Conservation (phyloP, 2,797 vertebrate species). For the Perdix hodgsoniae region DNA sequence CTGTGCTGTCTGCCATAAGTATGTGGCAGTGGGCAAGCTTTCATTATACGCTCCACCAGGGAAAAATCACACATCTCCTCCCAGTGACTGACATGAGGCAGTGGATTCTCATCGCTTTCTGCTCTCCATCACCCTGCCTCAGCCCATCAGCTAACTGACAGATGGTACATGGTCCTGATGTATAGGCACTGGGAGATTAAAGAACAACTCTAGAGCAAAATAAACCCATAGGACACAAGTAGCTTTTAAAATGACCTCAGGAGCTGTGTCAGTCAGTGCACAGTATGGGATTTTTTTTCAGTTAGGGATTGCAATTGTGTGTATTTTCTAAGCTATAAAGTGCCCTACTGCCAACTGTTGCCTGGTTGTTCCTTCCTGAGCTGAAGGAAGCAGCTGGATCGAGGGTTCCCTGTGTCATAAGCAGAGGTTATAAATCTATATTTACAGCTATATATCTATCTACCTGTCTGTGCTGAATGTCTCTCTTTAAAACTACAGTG, state of each 20-base stretch:
- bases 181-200: conserved; percentile 30
- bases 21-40: not conserved
- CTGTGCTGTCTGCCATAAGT: conserved; percentile 16
- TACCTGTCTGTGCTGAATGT: not conserved
- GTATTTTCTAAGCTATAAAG: conserved; percentile 41
- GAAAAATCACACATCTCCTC: conserved; percentile 1
- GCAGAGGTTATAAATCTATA: conserved; percentile 4
- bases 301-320: not conserved
- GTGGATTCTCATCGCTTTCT: not conserved
- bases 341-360: not conserved
- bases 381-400: not conserved
- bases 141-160: conserved; percentile 41
- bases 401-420: not conserved
- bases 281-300: conserved; percentile 55
- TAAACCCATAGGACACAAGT: conserved; percentile 39
- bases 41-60: not conserved
- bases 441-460: not conserved
- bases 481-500: not conserved
- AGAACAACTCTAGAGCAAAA: conserved; percentile 42
- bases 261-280: not conserved
- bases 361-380: not conserved
- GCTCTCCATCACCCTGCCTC: conserved; percentile 22
- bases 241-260: conserved; percentile 54
- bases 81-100: conserved; percentile 27
- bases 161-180: not conserved